Evolutionary conservation across 53 echinoderm and acorn worm species (phyloP).

Genomic region (Stichopus horrens): DNA sequence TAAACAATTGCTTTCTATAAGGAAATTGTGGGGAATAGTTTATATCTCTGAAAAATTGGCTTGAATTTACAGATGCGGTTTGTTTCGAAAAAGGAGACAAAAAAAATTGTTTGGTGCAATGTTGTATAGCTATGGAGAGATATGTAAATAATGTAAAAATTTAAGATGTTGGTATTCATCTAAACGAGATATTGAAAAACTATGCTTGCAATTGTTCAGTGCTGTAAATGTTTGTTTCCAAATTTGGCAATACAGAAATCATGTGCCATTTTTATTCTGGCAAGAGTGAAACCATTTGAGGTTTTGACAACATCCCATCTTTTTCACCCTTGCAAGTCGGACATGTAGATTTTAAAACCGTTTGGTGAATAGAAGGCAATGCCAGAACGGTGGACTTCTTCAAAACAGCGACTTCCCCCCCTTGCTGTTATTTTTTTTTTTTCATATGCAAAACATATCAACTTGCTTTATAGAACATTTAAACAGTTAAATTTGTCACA

Average conservation of each 20-base stretch:
- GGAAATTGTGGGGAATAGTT: not conserved
- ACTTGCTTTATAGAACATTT: too few relatives aligned
- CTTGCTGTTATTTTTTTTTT: too few relatives aligned
- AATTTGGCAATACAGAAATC: slow-evolving; percentile 16
- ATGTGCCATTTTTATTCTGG: slow-evolving; percentile 6
- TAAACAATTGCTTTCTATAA: not conserved
- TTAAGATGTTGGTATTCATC: not conserved
- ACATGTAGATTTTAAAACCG: too few relatives aligned
- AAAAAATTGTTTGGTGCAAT: slow-evolving; percentile 24
- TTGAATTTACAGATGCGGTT: not conserved
- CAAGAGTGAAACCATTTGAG: not conserved
- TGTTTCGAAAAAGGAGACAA: slow-evolving; percentile 1
- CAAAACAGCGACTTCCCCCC: too few relatives aligned
- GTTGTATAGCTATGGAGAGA: slow-evolving; percentile 11
- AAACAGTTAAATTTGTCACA: too few relatives aligned
- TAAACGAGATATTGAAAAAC: not conserved
- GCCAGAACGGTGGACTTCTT: too few relatives aligned
- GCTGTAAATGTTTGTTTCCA: slow-evolving; percentile 25
- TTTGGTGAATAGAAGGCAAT: too few relatives aligned
- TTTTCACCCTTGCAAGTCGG: too few relatives aligned
- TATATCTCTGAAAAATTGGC: not conserved
- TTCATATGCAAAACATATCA: too few relatives aligned
- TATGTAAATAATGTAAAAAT: slow-evolving; percentile 36
- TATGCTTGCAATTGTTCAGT: slow-evolving; percentile 32
- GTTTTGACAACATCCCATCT: too few relatives aligned